A percentile compares a stretch with the other conserved stretches of the same genome.
These are phyloP conservation scores for Corythornis leucogaster DNA, from an alignment of 2,797 vertebrate species.

Conservation along the genomic window DNA sequence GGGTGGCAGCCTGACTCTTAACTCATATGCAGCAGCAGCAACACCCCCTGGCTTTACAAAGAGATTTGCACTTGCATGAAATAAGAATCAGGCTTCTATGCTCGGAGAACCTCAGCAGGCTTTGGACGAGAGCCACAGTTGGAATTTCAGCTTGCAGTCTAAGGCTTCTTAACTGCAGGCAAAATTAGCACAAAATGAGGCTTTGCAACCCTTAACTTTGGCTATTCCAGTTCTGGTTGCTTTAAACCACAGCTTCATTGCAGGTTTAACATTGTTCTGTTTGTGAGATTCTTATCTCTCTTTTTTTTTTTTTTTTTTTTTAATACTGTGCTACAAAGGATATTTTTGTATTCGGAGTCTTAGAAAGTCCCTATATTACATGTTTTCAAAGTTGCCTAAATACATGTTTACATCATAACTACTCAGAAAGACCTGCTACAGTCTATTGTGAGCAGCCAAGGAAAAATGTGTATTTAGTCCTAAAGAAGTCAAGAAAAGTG, in stretches of 20 bases:
- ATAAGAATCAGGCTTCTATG: constrained; percentile 51
- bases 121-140: constrained; percentile 63
- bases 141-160: constrained; percentile 64
- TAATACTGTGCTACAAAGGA: constrained; percentile 50
- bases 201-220: constrained; percentile 57
- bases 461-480: constrained; percentile 54
- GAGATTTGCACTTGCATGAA: constrained; percentile 47
- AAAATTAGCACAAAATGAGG: constrained; percentile 58
- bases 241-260: constrained; percentile 53
- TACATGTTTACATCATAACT: constrained; percentile 41
- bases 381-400: constrained; percentile 63
- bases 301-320: background rate
- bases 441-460: constrained; percentile 67
- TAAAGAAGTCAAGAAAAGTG: constrained; percentile 65
- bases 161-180: constrained; percentile 62
- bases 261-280: constrained; percentile 52
- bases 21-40: background rate
- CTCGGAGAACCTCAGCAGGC: constrained; percentile 42
- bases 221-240: constrained; percentile 67
- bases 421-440: constrained; percentile 44
- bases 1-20: background rate
- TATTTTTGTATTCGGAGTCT: constrained; percentile 54
- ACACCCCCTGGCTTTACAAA: background rate
- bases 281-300: constrained; percentile 49
- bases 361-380: constrained; percentile 64